Evolutionary conservation across 30 jellyfish, hydroid and myxozoan genomes (phyloP), one percentile per base, ranked within the genome.

Genomic region (Catostylus mosaicus): DNA sequence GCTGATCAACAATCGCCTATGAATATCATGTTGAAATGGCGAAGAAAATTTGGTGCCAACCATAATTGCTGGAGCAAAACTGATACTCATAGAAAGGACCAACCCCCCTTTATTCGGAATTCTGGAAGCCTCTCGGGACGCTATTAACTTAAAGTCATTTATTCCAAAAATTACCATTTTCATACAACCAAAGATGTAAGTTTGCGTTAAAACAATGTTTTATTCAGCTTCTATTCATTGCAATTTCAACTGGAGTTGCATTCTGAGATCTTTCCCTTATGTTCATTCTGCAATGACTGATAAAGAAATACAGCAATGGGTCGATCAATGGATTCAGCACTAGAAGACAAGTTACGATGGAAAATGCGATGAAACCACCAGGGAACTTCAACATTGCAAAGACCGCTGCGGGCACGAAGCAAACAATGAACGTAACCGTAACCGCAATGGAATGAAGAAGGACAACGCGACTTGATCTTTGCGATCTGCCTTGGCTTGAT

Each of bases 291-390:
- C 30, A 72, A 30, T 72, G 84, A 56, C 71, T 72, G 18, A 72
- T 54, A 32, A 72, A 72, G 56, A 72, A 72, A 30, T 72, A 72
- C 35, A 72, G 47, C 54, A 72, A n/a, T 27, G 84, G 84, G 56
- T 72, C 84, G 50, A 72, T 51, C 36, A 72, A 36, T 14, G 84
- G 84, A 47, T 72, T 72, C 52, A 72, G 47, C 56, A 50, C 84
- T 16, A 72, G 84, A 23, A 72, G 50, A 30, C 54, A 33, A 6
- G 84, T 45, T 2, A 72, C 84, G 24, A 59, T 51, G 3, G 57
- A 31, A 72, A 72, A 72, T 29, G 72, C 56, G 0, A 52, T n/a
- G n/a, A 52, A 45, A 52, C 72, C 72, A 10, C 84, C 84, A 6
- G 72, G 84, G 47, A 72, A 72, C 27, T 30, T 30, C 31, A 72